Evolutionary conservation across 2,888 invertebrate species (phyloP).

Genomic region (Aleiodes alternator): DNA sequence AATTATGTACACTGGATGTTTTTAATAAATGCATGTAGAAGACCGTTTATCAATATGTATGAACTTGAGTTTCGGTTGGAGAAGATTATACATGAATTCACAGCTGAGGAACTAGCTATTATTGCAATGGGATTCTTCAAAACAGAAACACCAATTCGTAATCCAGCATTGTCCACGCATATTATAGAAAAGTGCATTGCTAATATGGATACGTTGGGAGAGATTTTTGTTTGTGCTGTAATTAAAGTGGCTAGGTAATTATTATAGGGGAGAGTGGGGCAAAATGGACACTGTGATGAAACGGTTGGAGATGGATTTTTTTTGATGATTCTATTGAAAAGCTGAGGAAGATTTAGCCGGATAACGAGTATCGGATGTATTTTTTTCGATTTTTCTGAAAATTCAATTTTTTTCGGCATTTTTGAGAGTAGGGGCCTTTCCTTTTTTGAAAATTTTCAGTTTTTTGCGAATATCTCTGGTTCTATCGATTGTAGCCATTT

Average conservation of each 20-base stretch:
- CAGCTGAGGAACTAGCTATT: constrained; percentile 82
- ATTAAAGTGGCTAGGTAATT: constrained; percentile 77
- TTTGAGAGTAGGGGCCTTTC: too few relatives aligned
- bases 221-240: constrained; percentile 82
- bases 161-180: constrained; percentile 75
- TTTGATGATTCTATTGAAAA: too few relatives aligned
- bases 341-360: too few relatives aligned
- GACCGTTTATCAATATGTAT: constrained; percentile 79
- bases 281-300: too few relatives aligned
- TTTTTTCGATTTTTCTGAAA: too few relatives aligned
- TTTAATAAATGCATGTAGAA: constrained; percentile 80
- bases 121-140: constrained; percentile 88
- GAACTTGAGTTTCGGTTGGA: constrained; percentile 80
- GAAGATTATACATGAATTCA: constrained; percentile 77
- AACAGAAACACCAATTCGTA: constrained; percentile 81
- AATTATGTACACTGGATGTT: constrained; percentile 84
- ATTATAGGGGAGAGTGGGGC: background rate
- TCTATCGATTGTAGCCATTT: too few relatives aligned
- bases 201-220: constrained; percentile 78
- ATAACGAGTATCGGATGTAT: background rate
- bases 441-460: too few relatives aligned
- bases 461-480: too few relatives aligned
- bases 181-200: constrained; percentile 78
- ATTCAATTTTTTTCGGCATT: too few relatives aligned
- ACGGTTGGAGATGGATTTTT: too few relatives aligned